These are phyloP conservation scores for Ceratosolen fusciceps DNA, from an alignment of 1,140 invertebrate species.

Conservation along the genomic window DNA sequence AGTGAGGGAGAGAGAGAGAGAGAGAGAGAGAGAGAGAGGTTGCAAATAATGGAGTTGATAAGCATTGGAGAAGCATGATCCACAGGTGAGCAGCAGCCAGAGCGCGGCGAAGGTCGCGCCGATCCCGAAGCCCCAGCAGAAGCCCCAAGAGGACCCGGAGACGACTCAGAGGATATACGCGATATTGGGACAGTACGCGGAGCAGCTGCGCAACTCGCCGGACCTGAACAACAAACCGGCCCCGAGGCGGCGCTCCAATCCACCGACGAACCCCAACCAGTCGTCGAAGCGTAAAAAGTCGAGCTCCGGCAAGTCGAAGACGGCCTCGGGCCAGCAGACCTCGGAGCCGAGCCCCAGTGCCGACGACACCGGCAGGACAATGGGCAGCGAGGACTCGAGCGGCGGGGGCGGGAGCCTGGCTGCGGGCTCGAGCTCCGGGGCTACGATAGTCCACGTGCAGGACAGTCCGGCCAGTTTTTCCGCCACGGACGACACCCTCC, in stretches of 20 bases:
- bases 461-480: conserved; percentile 65
- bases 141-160: conserved; percentile 85
- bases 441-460: conserved; percentile 67
- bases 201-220: conserved; percentile 83
- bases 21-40: too few species aligned
- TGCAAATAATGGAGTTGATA: too few species aligned
- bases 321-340: conserved; percentile 69
- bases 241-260: conserved; percentile 80
- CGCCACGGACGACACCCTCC: conserved; percentile 61
- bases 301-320: conserved; percentile 74
- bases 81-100: conserved; percentile 68
- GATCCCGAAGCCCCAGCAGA: conserved; percentile 79
- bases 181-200: conserved; percentile 85
- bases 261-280: conserved; percentile 79
- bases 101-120: conserved; percentile 77
- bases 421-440: not conserved
- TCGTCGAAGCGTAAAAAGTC: conserved; percentile 82
- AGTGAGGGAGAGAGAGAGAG: too few species aligned
- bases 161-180: conserved; percentile 85
- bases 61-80: not conserved
- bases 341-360: conserved; percentile 75
- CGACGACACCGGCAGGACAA: conserved; percentile 77
- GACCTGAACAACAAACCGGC: conserved; percentile 87
- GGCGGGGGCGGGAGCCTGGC: conserved; percentile 73
- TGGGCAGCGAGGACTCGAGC: conserved; percentile 81